Evolutionary conservation across 2,888 invertebrate genomes (phyloP).

Genomic region (Brachypterus glaber): DNA sequence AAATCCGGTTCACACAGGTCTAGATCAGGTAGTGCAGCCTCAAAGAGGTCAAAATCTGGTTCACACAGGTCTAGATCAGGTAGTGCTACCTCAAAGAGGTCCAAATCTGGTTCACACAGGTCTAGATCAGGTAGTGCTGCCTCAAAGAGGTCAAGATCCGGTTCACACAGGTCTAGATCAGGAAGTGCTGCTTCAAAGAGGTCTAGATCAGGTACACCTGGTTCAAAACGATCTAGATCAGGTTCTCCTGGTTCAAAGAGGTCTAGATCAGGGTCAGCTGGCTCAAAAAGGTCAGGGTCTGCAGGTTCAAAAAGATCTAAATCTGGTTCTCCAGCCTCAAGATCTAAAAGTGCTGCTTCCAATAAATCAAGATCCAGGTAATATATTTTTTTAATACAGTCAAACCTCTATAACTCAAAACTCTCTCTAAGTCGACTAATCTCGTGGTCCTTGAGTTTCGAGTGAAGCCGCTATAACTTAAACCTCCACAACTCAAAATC

Average conservation of each 20-base stretch:
- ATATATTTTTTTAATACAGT: not conserved
- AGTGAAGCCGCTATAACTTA: too few species aligned
- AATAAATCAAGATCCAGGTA: conserved; percentile 17
- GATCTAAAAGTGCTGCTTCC: conserved; percentile 22
- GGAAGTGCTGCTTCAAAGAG: conserved; percentile 21
- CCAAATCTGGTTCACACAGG: conserved; percentile 22
- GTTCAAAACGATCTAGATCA: conserved; percentile 18
- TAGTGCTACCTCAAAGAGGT: conserved; percentile 25
- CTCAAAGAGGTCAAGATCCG: conserved; percentile 21
- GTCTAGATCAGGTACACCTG: conserved; percentile 20
- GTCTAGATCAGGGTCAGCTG: conserved; percentile 20
- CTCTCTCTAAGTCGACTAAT: too few species aligned
- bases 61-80: conserved; percentile 22
- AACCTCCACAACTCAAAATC: too few species aligned
- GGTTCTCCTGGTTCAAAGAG: conserved; percentile 23
- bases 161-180: conserved; percentile 22
- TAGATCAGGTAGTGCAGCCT: conserved; percentile 16
- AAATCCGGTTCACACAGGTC: conserved; percentile 15
- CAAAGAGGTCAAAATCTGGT: conserved; percentile 20
- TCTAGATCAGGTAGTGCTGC: conserved; percentile 21
- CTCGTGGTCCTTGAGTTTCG: too few species aligned
- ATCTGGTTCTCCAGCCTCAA: conserved; percentile 22
- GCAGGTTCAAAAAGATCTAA: conserved; percentile 20
- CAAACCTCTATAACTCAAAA: too few species aligned
- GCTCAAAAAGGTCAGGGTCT: conserved; percentile 27